These are phyloP conservation scores for Caprella mutica DNA, from an alignment of 2,888 invertebrate species.

Conservation along the genomic window DNA sequence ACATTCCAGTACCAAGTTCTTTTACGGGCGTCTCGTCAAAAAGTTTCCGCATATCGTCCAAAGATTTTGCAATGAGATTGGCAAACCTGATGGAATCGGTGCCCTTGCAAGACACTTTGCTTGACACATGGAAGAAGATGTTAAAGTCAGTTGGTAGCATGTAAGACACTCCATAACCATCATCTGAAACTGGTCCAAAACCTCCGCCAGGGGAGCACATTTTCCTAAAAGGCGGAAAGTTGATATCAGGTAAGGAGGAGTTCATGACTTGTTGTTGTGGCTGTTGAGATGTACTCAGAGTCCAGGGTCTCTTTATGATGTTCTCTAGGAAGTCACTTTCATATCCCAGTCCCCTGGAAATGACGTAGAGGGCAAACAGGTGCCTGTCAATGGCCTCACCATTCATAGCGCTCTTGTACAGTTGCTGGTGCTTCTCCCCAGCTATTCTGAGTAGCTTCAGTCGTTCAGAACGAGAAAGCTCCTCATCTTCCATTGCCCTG, in stretches of 20 bases:
- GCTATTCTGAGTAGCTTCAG: constrained; percentile 40
- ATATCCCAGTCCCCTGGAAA: constrained; percentile 43
- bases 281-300: constrained; percentile 45
- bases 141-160: constrained; percentile 44
- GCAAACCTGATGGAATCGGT: constrained; percentile 42
- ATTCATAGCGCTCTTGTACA: constrained; percentile 45
- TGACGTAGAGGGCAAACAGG: constrained; percentile 45
- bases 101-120: constrained; percentile 40
- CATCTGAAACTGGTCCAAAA: constrained; percentile 45
- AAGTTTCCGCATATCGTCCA: constrained; percentile 41
- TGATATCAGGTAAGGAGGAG: constrained; percentile 40
- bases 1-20: too few relatives aligned
- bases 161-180: constrained; percentile 46
- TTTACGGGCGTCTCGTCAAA: constrained; percentile 36
- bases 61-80: constrained; percentile 40
- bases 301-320: constrained; percentile 44
- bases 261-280: constrained; percentile 44
- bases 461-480: constrained; percentile 35
- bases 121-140: constrained; percentile 45
- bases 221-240: constrained; percentile 41
- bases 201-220: constrained; percentile 45
- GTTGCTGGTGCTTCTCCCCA: constrained; percentile 41
- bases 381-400: constrained; percentile 45
- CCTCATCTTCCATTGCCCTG: constrained; percentile 40
- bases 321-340: constrained; percentile 44